phyloP scores from a whole-genome alignment of 2,888 invertebrate species.

The Cyaniris semiargus region DNA sequence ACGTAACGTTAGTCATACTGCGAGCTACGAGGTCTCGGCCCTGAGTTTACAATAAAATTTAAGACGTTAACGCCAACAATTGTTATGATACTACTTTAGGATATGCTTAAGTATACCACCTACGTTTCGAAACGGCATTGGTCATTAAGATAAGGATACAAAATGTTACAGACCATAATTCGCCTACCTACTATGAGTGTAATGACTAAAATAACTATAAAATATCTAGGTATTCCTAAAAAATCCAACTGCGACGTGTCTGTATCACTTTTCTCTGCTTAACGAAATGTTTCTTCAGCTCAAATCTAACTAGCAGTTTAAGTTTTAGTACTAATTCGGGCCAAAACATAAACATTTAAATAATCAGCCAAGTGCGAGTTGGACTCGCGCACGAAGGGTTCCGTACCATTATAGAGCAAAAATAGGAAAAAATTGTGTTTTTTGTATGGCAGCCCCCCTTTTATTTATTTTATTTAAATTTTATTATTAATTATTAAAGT shows the following conservation, averaged over 20 bases:
- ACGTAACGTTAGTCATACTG: slow-evolving; percentile 20
- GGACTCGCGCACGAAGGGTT: too few relatives aligned
- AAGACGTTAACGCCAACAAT: slow-evolving; percentile 17
- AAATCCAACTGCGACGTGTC: neutral
- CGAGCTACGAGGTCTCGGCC: slow-evolving; percentile 25
- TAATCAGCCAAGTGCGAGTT: too few relatives aligned
- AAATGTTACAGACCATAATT: neutral
- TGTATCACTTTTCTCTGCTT: neutral
- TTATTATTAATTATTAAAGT: too few relatives aligned
- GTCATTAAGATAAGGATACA: neutral
- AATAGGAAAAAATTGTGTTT: too few relatives aligned
- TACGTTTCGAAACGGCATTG: slow-evolving; percentile 11
- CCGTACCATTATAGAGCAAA: too few relatives aligned
- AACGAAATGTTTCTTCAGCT: too few relatives aligned
- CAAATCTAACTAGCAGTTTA: too few relatives aligned
- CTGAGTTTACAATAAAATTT: slow-evolving; percentile 25
- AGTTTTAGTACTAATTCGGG: too few relatives aligned
- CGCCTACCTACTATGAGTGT: neutral
- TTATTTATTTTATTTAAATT: too few relatives aligned
- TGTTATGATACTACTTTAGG: slow-evolving; percentile 1
- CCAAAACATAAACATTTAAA: too few relatives aligned
- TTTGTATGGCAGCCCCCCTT: too few relatives aligned
- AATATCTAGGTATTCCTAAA: neutral
- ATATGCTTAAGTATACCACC: slow-evolving; percentile 1
- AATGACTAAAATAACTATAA: neutral